These are phyloP conservation scores for Tiaroga cobitis DNA, from an alignment of 2,797 vertebrate species.

Conservation along the genomic window DNA sequence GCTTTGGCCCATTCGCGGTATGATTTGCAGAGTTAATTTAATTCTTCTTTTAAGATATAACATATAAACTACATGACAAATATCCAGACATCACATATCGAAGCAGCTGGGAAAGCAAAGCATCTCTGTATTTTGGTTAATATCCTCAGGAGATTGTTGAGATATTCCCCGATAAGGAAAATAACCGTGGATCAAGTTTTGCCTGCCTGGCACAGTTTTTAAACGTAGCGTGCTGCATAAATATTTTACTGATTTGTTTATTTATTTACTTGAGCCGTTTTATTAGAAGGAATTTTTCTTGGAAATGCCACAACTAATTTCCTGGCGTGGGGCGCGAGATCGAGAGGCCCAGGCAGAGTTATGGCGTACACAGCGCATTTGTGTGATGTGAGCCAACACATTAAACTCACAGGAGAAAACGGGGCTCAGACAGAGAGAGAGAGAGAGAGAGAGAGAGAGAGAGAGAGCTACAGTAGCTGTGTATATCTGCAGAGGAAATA, in stretches of 20 bases:
- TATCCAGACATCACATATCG: constrained; percentile 29
- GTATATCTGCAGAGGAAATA: constrained; percentile 61
- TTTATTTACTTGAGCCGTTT: constrained; percentile 70
- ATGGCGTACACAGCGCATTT: constrained; percentile 62
- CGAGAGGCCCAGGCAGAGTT: constrained; percentile 62
- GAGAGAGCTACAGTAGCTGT: constrained; percentile 52
- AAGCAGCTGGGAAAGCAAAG: constrained; percentile 28
- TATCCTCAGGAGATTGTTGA: constrained; percentile 45
- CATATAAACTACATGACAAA: constrained; percentile 14
- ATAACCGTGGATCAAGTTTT: constrained; percentile 5
- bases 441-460: constrained; percentile 32
- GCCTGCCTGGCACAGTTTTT: constrained; percentile 44
- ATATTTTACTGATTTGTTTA: constrained; percentile 77
- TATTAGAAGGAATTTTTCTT: constrained; percentile 76
- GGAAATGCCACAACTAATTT: constrained; percentile 79
- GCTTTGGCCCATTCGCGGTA: constrained; percentile 15
- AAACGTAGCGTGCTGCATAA: constrained; percentile 65
- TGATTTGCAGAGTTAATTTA: constrained; percentile 38
- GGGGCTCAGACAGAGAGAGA: constrained; percentile 18
- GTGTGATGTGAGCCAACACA: constrained; percentile 63
- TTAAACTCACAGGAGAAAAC: constrained; percentile 53
- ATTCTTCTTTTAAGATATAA: constrained; percentile 25
- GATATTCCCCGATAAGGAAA: constrained; percentile 55
- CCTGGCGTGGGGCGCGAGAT: constrained; percentile 63
- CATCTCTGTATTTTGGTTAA: constrained; percentile 28